Conservation (phyloP, 2,113 vertebrate genomes). For the Coptodon bakossiorum region DNA sequence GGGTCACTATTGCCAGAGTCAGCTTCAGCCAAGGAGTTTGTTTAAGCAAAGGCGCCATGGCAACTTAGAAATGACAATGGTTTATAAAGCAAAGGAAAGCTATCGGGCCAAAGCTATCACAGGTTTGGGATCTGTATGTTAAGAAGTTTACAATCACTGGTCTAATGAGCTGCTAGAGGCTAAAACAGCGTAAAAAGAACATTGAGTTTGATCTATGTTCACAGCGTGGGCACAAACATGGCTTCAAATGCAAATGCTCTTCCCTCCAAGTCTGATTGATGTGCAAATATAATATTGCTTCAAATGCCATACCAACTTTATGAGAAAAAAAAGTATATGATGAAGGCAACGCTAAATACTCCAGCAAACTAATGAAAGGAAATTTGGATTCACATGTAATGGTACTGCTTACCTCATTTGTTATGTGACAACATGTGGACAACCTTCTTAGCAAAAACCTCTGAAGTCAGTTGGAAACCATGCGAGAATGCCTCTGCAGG, state of each 20-base stretch:
- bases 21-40: background rate
- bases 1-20: background rate
- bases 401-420: background rate
- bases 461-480: constrained; percentile 22
- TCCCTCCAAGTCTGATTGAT: background rate
- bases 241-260: background rate
- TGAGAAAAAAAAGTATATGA: background rate
- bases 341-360: background rate
- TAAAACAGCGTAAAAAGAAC: background rate
- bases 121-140: background rate
- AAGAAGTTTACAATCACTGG: background rate
- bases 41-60: background rate
- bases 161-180: background rate
- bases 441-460: background rate
- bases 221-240: background rate
- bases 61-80: background rate
- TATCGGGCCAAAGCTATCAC: background rate
- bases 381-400: background rate
- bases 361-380: background rate
- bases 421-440: background rate
- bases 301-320: background rate
- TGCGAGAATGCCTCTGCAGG: constrained; percentile 32
- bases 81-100: background rate
- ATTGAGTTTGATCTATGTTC: background rate
- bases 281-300: background rate